Evolutionary conservation across 2,888 invertebrate genomes (phyloP).

Genomic region (Galeruca laticollis): DNA sequence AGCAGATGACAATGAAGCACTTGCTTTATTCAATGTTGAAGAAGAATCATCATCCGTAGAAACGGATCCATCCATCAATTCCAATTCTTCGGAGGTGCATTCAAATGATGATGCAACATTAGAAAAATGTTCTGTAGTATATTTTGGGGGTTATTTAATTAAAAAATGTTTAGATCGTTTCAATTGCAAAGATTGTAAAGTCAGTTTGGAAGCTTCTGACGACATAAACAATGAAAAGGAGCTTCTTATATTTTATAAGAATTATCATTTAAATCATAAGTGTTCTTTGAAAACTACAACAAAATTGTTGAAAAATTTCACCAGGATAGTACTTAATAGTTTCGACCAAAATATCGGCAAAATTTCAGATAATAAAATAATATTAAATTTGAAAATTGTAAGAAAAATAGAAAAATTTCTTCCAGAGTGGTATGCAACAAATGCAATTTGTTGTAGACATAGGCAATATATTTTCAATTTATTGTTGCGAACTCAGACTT

Average conservation of each 20-base stretch:
- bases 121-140: constrained; percentile 8
- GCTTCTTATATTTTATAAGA: too few relatives aligned
- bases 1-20: background rate
- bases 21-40: background rate
- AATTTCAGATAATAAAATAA: too few relatives aligned
- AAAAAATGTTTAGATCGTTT: constrained; percentile 4
- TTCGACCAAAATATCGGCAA: background rate
- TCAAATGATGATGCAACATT: too few relatives aligned
- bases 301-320: too few relatives aligned
- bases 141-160: constrained; percentile 19
- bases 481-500: background rate
- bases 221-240: too few relatives aligned
- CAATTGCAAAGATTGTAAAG: too few relatives aligned
- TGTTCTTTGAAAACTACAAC: too few relatives aligned
- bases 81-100: constrained; percentile 1
- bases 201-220: too few relatives aligned
- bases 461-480: background rate
- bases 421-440: constrained; percentile 1
- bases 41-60: background rate
- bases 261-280: too few relatives aligned
- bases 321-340: background rate
- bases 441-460: background rate
- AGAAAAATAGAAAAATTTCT: background rate
- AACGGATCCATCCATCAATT: constrained; percentile 19
- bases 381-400: constrained; percentile 5